These are phyloP conservation scores for Oligia strigilis DNA, from an alignment of 2,888 invertebrate species.

Conservation along the genomic window DNA sequence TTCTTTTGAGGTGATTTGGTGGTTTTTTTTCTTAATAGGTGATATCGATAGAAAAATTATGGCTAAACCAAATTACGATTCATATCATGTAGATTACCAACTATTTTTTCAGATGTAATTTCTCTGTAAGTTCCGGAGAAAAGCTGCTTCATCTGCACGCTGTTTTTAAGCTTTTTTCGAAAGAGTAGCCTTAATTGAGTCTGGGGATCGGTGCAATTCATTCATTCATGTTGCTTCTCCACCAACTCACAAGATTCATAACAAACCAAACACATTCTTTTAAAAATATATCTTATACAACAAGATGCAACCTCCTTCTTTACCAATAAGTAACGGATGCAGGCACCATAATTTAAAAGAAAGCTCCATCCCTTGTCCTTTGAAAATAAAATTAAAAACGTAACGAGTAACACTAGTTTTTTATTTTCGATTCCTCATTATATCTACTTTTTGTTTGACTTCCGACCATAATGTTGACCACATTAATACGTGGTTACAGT, in stretches of 20 bases:
- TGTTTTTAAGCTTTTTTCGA: no score
- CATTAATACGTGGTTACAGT: slow-evolving; percentile 16
- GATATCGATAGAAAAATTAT: no score
- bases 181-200: no score
- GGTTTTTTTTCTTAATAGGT: no score
- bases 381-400: slow-evolving; percentile 44
- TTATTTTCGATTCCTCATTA: slow-evolving; percentile 44
- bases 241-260: background rate
- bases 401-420: slow-evolving; percentile 36
- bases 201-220: no score
- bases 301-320: slow-evolving; percentile 1
- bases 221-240: no score
- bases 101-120: no score
- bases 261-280: background rate
- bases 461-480: slow-evolving; percentile 35
- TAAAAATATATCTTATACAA: background rate
- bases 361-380: slow-evolving; percentile 35
- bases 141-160: no score
- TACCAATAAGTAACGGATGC: slow-evolving; percentile 47
- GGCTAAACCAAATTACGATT: no score
- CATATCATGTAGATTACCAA: no score
- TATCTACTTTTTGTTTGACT: slow-evolving; percentile 31
- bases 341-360: slow-evolving; percentile 49
- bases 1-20: no score
- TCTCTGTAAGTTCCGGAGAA: no score